A percentile compares a stretch with the other conserved stretches of the same genome.
phyloP scores from a whole-genome alignment of 2,888 invertebrate genomes.

The Noctuana brunneofusca region DNA sequence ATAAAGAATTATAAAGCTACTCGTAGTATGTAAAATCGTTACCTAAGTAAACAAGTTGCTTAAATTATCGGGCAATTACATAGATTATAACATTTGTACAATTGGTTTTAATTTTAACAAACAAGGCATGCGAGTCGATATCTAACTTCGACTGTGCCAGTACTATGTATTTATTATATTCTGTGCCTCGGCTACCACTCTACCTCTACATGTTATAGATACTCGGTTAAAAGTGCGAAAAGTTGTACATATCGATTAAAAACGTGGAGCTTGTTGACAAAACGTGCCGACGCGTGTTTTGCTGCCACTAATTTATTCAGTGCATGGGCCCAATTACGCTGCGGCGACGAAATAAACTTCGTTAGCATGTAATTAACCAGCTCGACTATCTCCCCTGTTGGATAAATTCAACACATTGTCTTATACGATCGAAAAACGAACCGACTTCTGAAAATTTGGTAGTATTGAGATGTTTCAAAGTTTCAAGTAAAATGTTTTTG shows the following conservation, averaged over 20 bases:
- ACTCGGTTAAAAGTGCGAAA: background rate
- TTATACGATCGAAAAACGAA: conserved; percentile 3
- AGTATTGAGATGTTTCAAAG: background rate
- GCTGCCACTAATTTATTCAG: conserved; percentile 60
- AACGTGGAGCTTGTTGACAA: conserved; percentile 17
- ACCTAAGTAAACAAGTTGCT: no score
- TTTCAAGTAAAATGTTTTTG: no score
- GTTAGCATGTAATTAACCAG: conserved; percentile 69
- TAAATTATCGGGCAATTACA: no score
- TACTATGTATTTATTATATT: no score
- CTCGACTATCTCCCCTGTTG: conserved; percentile 49
- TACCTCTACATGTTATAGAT: background rate
- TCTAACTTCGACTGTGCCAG: no score
- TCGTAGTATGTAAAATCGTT: no score
- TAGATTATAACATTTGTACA: no score
- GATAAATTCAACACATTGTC: conserved; percentile 14
- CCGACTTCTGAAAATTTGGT: background rate
- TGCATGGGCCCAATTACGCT: conserved; percentile 68
- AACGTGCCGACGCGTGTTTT: conserved; percentile 21
- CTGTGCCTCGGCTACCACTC: no score
- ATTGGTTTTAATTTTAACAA: no score
- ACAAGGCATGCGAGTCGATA: no score
- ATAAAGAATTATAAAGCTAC: no score
- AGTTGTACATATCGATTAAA: conserved; percentile 5
- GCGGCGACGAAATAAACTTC: conserved; percentile 67